Conservation (phyloP, 2,888 invertebrate genomes). For the Erebia palarica region DNA sequence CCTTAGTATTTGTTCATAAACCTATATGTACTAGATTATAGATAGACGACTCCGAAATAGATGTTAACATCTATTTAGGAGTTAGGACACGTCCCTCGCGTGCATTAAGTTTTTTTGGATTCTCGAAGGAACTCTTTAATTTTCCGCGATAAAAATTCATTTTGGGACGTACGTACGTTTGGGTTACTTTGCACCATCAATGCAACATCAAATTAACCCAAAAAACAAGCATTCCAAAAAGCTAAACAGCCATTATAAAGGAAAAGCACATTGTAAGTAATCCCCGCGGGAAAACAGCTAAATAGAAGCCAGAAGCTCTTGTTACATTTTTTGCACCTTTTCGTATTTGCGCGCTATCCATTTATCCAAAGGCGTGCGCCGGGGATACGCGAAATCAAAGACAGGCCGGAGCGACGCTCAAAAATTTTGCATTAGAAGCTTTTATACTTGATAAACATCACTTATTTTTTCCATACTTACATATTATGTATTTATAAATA, state of each 20-base stretch:
- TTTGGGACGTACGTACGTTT: neutral
- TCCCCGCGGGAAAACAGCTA: slow-evolving; percentile 3
- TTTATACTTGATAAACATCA: no score
- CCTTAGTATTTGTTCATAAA: neutral
- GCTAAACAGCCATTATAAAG: neutral
- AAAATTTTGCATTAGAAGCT: neutral
- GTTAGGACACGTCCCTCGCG: no score
- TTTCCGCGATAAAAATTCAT: no score
- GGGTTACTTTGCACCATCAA: no score
- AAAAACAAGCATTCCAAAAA: neutral
- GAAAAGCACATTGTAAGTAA: neutral
- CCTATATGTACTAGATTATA: no score
- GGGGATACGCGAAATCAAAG: neutral
- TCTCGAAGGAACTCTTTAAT: no score
- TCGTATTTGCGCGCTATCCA: slow-evolving; percentile 6
- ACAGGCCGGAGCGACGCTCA: neutral
- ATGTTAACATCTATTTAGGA: no score
- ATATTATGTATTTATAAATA: no score
- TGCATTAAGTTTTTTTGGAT: no score
- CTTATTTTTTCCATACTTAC: no score
- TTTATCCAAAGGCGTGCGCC: slow-evolving; percentile 10
- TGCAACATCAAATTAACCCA: neutral
- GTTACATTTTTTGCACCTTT: slow-evolving; percentile 6
- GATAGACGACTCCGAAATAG: no score
- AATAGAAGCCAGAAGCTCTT: slow-evolving; percentile 2